These are phyloP conservation scores for Ictidomys tridecemlineatus DNA, from an alignment of 2,113 vertebrate genomes.

Conservation along the genomic window DNA sequence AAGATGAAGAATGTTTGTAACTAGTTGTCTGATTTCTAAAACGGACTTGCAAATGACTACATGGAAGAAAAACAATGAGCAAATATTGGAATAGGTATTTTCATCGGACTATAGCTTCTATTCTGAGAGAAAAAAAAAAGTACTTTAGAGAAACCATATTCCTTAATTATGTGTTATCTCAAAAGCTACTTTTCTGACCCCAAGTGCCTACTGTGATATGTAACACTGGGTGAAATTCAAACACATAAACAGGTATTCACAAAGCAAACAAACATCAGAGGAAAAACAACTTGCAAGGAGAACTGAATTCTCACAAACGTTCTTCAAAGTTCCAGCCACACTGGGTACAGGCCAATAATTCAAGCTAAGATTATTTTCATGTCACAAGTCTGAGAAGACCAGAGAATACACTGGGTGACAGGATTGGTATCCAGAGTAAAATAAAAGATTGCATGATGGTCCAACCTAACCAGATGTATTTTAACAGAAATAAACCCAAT, in stretches of 20 bases:
- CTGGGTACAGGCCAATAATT: not conserved
- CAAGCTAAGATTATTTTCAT: constrained; percentile 25
- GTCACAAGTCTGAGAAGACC: not conserved
- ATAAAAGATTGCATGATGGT: not conserved
- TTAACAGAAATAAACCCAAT: constrained; percentile 32
- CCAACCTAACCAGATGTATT: constrained; percentile 35
- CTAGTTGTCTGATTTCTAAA: constrained; percentile 47
- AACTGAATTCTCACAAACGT: constrained; percentile 59
- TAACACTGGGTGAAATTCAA: constrained; percentile 55
- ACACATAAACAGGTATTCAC: constrained; percentile 43
- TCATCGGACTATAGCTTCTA: not conserved
- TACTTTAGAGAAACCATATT: constrained; percentile 48
- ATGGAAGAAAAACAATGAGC: constrained; percentile 37
- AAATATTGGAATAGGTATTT: constrained; percentile 53
- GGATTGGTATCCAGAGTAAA: constrained; percentile 39
- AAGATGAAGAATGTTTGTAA: not conserved
- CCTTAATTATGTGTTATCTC: constrained; percentile 40
- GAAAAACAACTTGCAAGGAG: not conserved
- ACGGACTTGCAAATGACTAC: not conserved
- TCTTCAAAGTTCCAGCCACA: constrained; percentile 44
- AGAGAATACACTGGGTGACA: not conserved
- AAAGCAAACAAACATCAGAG: constrained; percentile 27
- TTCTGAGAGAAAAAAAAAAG: constrained; percentile 8
- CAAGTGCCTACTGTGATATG: constrained; percentile 1
- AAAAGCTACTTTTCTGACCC: constrained; percentile 38